These are phyloP conservation scores for Zelostemma sp. DNA, from an alignment of 1,140 invertebrate genomes.

Conservation along the genomic window DNA sequence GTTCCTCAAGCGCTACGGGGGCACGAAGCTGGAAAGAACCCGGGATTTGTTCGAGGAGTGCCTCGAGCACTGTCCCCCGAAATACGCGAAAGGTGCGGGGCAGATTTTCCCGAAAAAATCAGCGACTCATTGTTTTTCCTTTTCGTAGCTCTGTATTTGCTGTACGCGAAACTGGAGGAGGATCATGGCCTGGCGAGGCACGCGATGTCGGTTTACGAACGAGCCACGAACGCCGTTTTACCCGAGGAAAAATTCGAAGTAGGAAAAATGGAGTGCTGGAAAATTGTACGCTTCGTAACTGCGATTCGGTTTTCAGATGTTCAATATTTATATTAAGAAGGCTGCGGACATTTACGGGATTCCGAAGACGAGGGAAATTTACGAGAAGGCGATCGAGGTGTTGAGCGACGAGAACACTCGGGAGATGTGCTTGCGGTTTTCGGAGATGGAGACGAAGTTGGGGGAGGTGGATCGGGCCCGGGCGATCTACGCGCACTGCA, in stretches of 20 bases:
- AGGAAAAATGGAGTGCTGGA: constrained; percentile 20
- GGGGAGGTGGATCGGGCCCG: constrained; percentile 98
- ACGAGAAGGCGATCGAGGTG: constrained; percentile 97
- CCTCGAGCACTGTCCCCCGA: constrained; percentile 93
- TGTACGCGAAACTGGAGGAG: constrained; percentile 99
- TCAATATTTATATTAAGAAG: constrained; percentile 99
- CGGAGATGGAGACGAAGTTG: constrained; percentile 97
- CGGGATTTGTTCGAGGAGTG: constrained; percentile 99
- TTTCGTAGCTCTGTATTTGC: constrained; percentile 84
- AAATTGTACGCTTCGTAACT: too few relatives aligned
- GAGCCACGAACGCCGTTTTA: constrained; percentile 91
- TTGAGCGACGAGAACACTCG: constrained; percentile 91
- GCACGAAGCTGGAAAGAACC: constrained; percentile 95
- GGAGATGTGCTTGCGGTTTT: constrained; percentile 96
- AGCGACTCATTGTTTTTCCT: constrained; percentile 7
- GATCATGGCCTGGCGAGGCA: constrained; percentile 96
- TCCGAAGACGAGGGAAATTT: constrained; percentile 96
- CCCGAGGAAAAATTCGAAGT: constrained; percentile 94
- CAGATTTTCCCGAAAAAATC: constrained; percentile 11
- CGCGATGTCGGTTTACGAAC: constrained; percentile 98
- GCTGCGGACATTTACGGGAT: constrained; percentile 98
- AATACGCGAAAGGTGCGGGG: constrained; percentile 88
- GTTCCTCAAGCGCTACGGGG: constrained; percentile 96
- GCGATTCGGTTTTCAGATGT: constrained; percentile 82
- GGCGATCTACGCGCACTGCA: constrained; percentile 97